Conservation (phyloP, 2,113 vertebrate species). For the Pelecanoides urinatrix region DNA sequence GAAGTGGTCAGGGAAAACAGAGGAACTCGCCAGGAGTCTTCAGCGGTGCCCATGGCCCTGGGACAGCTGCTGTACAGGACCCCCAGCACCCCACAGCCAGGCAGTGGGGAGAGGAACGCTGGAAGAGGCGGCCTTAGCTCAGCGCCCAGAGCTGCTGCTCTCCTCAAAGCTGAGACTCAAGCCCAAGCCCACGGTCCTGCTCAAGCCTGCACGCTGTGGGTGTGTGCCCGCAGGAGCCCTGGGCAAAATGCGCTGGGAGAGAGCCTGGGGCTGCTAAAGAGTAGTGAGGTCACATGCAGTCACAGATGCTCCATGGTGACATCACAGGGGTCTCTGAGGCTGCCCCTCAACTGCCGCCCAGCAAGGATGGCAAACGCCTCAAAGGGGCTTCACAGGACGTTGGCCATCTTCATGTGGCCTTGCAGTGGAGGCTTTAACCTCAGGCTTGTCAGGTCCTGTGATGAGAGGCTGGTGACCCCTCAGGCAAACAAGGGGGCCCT, state of each 20-base stretch:
- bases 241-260: neutral
- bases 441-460: neutral
- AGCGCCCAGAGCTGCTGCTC: too few species aligned
- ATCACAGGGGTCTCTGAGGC: neutral
- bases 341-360: too few species aligned
- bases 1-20: neutral
- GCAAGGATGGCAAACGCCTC: neutral
- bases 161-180: too few species aligned
- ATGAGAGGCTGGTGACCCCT: neutral
- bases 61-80: neutral
- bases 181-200: too few species aligned
- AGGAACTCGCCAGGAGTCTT: neutral
- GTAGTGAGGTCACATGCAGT: neutral
- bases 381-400: neutral
- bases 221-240: too few species aligned
- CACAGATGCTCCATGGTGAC: neutral
- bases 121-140: too few species aligned
- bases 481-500: too few species aligned
- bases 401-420: neutral
- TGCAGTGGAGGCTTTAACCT: neutral
- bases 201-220: too few species aligned
- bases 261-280: neutral
- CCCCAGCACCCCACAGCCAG: neutral
- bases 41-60: too few species aligned
- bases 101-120: neutral